Evolutionary conservation across 2,888 invertebrate genomes (phyloP), one percentile per base, ranked within the genome.

Genomic region (Lochmaea crataegi): DNA sequence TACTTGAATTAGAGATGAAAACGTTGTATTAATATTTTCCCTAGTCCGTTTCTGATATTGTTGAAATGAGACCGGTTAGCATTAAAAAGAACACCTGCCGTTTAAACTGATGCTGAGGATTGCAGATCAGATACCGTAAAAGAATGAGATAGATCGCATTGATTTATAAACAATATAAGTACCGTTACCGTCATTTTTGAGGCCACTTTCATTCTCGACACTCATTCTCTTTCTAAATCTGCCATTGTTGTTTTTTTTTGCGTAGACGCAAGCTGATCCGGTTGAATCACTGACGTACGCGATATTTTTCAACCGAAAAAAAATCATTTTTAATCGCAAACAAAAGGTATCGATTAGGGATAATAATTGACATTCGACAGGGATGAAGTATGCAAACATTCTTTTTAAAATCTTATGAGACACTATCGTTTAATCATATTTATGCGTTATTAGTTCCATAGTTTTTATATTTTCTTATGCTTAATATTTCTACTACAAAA

Each of bases 101-200:
- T 26, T 26, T 14, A 66, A 26, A 45, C 18, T 58, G 67, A 45
- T 45, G 22, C 42, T 48, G 58, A 12, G 9, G 70, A 70, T 67
- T 45, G 56, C 65, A 16, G 60, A 56, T 60, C 38, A 73, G 76
- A 76, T 76, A 76, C 76, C 72, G 76, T 76, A 76, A 76, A 75
- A 73, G 74, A 75, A 75, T 69, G 64, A 73, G 71, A 63, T 72
- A 67, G 42, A 67, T 67, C 57, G 67, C 57, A 38, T 68, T 67
- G 71, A 73, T 73, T 75, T 66, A 74, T 73, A 76, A 76, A 74
- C 74, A 77, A 77, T 75, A 77, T 75, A 72, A 61, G 58, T 77
- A 26, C 77, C 77, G 77, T 77, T 77, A 63, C 12, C 74, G 65
- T 71, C 75, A 71, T 75, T 77, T 68, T 73, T 71, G 53, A 60